Base-by-base conservation (phyloP, 1,140 invertebrate genomes). In the Neodiprion virginianus region DNA sequence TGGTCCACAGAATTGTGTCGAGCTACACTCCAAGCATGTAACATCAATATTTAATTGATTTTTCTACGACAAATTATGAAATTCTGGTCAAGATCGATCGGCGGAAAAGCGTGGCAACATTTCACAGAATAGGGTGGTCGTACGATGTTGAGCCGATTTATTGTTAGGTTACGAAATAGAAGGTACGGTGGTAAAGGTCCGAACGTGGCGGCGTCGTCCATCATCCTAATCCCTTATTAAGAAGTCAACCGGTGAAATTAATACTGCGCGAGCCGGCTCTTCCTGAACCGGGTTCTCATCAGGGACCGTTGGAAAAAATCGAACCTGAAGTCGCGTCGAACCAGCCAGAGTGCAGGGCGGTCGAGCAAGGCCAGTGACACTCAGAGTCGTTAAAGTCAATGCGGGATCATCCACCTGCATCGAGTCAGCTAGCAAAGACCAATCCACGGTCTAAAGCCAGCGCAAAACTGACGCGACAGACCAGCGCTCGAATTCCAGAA, bases 211-310 rank as follows among this genome's bases (percentile, higher is more conserved):
- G 53, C 53, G 53, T 61, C 53, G 53, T 61, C 53, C 53, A 61
- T 61, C 53, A 61, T 61, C 53, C 53, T 61, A 61, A 61, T 61
- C 53, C 53, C 53, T 61, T 61, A 61, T 61, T 61, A 61, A 61
- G 53, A 61, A 61, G 53, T 61, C 53, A 61, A 61, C 53, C 53
- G 53, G 53, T 61, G 53, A 61, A 61, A 61, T 61, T 61, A 61
- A 61, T 61, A 61, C 53, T 61, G 53, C 53, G 53, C 53, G 53
- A 61, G 53, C 11, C 28, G 5, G 11, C 53, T 61, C 53, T 61
- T 61, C 53, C 53, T 61, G 53, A 12, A 61, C 53, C 53, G 53
- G 53, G 53, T 61, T 61, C 53, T 61, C 53, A 61, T 61, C 53
- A 61, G 53, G 53, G 5, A 40, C 53, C 11, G 53, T 61, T 61